These are phyloP conservation scores for Solea solea DNA, from an alignment of 2,113 vertebrate genomes.

Conservation along the genomic window DNA sequence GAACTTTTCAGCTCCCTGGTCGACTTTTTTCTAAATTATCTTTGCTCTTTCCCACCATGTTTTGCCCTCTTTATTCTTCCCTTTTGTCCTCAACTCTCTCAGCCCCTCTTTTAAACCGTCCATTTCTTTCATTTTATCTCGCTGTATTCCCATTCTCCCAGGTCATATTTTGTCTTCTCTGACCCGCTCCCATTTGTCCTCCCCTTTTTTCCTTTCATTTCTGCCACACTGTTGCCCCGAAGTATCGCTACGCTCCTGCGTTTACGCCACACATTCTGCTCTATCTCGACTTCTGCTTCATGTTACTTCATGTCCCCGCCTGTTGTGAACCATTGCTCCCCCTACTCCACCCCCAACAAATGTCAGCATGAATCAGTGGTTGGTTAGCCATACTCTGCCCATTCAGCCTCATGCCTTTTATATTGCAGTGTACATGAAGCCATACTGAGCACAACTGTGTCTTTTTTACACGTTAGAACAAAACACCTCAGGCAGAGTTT, in stretches of 20 bases:
- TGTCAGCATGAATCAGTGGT: conserved; percentile 34
- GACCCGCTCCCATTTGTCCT: conserved; percentile 23
- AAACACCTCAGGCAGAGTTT: conserved; percentile 43
- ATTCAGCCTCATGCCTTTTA: conserved; percentile 35
- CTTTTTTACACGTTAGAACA: conserved; percentile 35
- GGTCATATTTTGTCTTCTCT: conserved; percentile 26
- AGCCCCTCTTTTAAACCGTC: conserved; percentile 22
- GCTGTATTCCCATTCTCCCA: conserved; percentile 31
- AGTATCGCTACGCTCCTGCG: background rate
- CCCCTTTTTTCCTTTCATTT: conserved; percentile 14
- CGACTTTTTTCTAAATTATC: conserved; percentile 27
- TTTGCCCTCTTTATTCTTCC: conserved; percentile 24
- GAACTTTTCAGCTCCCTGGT: conserved; percentile 13
- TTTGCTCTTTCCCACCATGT: background rate
- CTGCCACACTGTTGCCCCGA: background rate
- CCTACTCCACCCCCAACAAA: conserved; percentile 31
- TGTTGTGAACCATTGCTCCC: conserved; percentile 15
- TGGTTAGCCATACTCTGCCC: conserved; percentile 7
- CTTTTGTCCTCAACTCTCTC: conserved; percentile 40
- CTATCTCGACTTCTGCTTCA: conserved; percentile 21
- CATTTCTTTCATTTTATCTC: conserved; percentile 51
- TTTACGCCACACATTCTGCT: conserved; percentile 10
- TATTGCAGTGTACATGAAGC: background rate
- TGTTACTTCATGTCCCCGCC: conserved; percentile 17
- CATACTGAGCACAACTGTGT: conserved; percentile 17